Conservation (phyloP, 1,140 invertebrate species). For the Heliconius himera region DNA sequence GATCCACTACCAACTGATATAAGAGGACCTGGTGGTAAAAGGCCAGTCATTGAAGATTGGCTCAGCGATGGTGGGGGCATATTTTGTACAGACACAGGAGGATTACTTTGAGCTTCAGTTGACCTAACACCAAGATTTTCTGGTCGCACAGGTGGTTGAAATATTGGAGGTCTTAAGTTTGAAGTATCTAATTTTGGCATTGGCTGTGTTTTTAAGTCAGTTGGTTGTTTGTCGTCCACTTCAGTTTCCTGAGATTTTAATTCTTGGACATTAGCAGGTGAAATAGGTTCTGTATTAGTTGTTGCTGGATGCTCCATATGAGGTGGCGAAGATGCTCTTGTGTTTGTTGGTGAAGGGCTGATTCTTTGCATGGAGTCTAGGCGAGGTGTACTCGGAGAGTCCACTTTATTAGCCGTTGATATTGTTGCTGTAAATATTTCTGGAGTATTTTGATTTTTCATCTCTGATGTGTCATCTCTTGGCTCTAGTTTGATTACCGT, state of each 20-base stretch:
- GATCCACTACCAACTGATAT: constrained; percentile 81
- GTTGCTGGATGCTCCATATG: constrained; percentile 75
- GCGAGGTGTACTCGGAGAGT: constrained; percentile 66
- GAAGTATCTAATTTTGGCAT: constrained; percentile 69
- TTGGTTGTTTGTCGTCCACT: constrained; percentile 73
- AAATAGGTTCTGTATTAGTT: constrained; percentile 70
- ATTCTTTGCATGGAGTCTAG: constrained; percentile 72
- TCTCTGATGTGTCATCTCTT: constrained; percentile 82
- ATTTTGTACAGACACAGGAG: constrained; percentile 60
- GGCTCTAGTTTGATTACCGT: constrained; percentile 83
- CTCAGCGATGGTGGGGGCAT: constrained; percentile 76
- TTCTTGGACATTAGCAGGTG: constrained; percentile 72
- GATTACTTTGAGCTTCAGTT: constrained; percentile 53
- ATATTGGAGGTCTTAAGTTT: constrained; percentile 71
- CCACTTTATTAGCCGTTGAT: constrained; percentile 70
- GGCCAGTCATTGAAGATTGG: constrained; percentile 79
- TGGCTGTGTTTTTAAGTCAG: constrained; percentile 73
- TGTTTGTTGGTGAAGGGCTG: constrained; percentile 73
- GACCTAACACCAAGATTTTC: constrained; percentile 72
- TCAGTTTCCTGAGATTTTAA: constrained; percentile 70
- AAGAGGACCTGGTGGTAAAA: constrained; percentile 81
- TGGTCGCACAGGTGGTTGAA: constrained; percentile 71
- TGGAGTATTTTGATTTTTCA: constrained; percentile 78
- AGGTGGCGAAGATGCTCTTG: constrained; percentile 64
- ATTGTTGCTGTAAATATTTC: constrained; percentile 79